These are phyloP conservation scores for Eulacestoma nigropectus DNA, from an alignment of 2,113 vertebrate species.

Conservation along the genomic window DNA sequence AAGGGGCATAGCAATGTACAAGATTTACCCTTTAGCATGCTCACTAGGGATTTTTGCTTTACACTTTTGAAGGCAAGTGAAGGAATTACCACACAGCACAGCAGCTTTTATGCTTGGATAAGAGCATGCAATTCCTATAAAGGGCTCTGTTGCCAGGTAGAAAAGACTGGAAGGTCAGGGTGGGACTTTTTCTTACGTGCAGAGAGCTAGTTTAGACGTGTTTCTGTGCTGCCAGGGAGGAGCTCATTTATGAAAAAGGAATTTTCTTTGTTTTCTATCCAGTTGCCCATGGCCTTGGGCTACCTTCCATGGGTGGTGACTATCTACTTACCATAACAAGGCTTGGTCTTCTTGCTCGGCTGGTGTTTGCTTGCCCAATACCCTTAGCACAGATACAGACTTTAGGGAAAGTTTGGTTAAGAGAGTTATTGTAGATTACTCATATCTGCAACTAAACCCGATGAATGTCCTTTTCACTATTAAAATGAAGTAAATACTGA, in stretches of 20 bases:
- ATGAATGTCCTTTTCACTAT: not conserved
- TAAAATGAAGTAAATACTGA: not conserved
- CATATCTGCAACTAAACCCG: not conserved
- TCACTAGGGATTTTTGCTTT: not conserved
- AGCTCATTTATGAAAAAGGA: slow-evolving; percentile 4
- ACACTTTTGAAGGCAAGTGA: not conserved
- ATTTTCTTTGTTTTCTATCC: slow-evolving; percentile 60
- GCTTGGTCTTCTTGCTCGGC: not conserved
- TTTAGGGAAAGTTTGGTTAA: not conserved
- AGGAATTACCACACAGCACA: not conserved
- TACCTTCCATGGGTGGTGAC: slow-evolving; percentile 30
- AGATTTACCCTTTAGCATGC: not conserved
- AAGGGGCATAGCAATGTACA: not conserved
- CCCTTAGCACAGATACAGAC: not conserved
- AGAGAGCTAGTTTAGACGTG: slow-evolving; percentile 12
- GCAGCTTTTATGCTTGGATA: not conserved
- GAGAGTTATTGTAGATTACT: not conserved
- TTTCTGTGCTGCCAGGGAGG: not conserved
- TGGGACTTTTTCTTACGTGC: not conserved
- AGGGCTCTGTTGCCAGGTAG: not conserved
- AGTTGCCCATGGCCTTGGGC: slow-evolving; percentile 21
- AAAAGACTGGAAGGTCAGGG: not conserved
- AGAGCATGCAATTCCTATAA: not conserved
- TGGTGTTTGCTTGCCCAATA: not conserved
- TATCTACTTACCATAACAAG: slow-evolving; percentile 17